Conservation (phyloP, 2,888 invertebrate species). For the Protonemura montana region DNA sequence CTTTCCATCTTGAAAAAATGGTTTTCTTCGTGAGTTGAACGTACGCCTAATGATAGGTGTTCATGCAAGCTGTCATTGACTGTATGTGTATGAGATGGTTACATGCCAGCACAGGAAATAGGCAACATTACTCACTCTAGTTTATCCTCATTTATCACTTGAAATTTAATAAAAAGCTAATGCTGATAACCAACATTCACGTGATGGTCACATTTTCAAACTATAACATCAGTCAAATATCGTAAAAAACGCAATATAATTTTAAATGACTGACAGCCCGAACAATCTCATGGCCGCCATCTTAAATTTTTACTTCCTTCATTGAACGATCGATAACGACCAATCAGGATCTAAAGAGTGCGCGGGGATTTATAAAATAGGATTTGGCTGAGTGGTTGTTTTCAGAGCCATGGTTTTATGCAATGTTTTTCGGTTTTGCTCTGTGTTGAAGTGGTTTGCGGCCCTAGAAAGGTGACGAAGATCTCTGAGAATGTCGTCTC, state of each 20-base stretch:
- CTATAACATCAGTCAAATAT: neutral
- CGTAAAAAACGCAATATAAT: neutral
- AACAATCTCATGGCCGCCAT: neutral
- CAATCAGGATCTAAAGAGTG: no score
- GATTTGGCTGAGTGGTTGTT: no score
- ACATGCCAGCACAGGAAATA: neutral
- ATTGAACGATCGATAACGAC: neutral
- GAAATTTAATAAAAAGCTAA: neutral
- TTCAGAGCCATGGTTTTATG: no score
- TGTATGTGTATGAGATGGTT: neutral
- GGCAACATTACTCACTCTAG: neutral
- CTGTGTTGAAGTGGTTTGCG: no score
- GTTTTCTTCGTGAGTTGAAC: neutral
- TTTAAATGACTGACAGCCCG: neutral
- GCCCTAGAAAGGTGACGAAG: no score
- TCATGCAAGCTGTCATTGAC: constrained; percentile 26
- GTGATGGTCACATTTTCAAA: neutral
- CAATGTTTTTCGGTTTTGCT: no score
- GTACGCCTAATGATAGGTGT: neutral
- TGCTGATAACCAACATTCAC: neutral
- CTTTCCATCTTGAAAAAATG: constrained; percentile 72
- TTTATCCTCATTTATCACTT: neutral
- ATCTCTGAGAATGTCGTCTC: no score
- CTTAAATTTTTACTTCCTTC: neutral
- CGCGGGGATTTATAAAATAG: no score